phyloP scores from a whole-genome alignment of 1,140 invertebrate genomes.

The Conopomorpha cramerella region DNA sequence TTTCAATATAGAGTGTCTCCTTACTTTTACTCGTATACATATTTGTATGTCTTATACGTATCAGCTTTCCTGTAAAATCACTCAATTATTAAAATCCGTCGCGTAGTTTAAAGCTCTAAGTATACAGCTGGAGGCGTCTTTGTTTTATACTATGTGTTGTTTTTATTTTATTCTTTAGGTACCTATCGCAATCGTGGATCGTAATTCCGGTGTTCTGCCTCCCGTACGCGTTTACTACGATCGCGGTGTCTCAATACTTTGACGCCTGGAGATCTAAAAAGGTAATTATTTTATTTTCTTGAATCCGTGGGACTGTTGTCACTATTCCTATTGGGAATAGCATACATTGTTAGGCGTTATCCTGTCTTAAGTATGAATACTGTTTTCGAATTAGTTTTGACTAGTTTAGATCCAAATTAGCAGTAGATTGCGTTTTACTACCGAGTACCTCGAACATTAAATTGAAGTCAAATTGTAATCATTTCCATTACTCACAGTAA shows the following conservation, averaged over 20 bases:
- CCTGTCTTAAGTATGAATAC: too few species aligned
- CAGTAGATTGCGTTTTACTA: not conserved
- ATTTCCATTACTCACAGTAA: too few species aligned
- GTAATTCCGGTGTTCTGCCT: constrained; percentile 35
- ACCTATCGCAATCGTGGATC: constrained; percentile 27
- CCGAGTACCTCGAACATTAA: not conserved
- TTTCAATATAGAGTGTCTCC: too few species aligned
- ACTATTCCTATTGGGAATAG: not conserved
- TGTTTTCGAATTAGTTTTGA: too few species aligned
- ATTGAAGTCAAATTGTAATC: not conserved
- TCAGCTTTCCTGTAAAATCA: too few species aligned
- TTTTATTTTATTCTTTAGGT: constrained; percentile 14
- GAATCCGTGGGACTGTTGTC: not conserved
- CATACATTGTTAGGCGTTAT: too few species aligned
- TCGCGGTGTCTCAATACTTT: constrained; percentile 15
- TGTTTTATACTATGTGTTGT: not conserved
- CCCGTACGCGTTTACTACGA: constrained; percentile 18
- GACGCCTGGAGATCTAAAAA: constrained; percentile 27
- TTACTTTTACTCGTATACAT: too few species aligned
- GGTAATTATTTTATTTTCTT: constrained; percentile 10
- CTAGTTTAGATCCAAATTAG: too few species aligned
- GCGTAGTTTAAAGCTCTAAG: too few species aligned
- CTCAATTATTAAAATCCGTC: too few species aligned
- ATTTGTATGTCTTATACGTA: too few species aligned
- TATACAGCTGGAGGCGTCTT: too few species aligned